Conservation (phyloP, 2,797 vertebrate species). For the Anguilla megastoma region DNA sequence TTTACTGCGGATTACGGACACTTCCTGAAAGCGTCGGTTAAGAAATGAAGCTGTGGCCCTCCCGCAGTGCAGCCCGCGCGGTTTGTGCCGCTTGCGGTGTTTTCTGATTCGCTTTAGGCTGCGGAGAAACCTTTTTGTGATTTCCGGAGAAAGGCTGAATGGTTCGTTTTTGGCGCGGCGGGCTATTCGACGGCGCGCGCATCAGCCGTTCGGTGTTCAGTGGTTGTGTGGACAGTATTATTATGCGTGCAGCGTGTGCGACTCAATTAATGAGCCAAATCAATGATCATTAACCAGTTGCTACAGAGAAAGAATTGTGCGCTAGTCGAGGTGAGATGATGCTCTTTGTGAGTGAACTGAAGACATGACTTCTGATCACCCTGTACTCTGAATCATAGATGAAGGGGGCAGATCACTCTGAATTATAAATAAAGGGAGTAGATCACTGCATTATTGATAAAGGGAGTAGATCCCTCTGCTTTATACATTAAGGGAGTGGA, state of each 20-base stretch:
- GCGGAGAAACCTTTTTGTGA: background rate
- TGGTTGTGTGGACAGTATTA: background rate
- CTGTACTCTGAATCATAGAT: background rate
- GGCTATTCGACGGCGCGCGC: background rate
- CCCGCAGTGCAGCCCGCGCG: background rate
- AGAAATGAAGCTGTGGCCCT: background rate
- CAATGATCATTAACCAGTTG: background rate
- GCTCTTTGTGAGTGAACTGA: background rate
- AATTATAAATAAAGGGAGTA: too few species aligned
- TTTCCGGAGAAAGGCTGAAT: background rate
- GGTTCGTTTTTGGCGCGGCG: background rate
- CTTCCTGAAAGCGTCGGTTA: background rate
- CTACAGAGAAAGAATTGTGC: background rate
- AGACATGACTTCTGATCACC: background rate
- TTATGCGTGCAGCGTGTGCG: too few species aligned
- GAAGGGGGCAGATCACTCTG: too few species aligned
- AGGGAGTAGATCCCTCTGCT: too few species aligned
- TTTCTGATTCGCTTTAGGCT: background rate
- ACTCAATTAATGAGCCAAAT: background rate
- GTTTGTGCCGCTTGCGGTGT: background rate
- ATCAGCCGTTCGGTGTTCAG: too few species aligned
- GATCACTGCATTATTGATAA: too few species aligned
- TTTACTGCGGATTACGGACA: background rate
- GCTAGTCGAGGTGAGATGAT: background rate
- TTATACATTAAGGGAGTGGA: too few species aligned